phyloP scores from a whole-genome alignment of 2,797 vertebrate species.

The Enteromius radiatus region DNA sequence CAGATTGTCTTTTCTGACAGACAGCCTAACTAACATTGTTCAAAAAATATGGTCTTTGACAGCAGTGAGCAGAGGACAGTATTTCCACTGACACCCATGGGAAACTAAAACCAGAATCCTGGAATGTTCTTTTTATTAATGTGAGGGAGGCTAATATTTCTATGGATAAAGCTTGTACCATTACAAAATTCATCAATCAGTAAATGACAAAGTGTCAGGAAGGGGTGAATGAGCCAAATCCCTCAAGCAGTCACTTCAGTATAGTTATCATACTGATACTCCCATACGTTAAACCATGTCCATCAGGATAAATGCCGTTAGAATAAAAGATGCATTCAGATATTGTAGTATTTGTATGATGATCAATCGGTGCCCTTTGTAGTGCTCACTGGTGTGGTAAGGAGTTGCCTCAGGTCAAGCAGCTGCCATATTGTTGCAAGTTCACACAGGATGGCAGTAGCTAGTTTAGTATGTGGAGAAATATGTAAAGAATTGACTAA shows the following conservation, averaged over 20 bases:
- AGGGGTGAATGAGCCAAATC: slow-evolving; percentile 16
- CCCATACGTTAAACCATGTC: neutral
- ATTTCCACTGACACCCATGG: neutral
- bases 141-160: neutral
- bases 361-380: slow-evolving; percentile 10
- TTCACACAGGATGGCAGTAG: slow-evolving; percentile 50
- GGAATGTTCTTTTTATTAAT: neutral
- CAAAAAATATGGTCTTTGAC: neutral
- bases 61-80: neutral
- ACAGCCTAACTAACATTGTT: neutral
- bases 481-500: neutral
- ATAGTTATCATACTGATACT: neutral
- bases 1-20: neutral
- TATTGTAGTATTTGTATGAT: slow-evolving; percentile 8
- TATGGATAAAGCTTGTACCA: neutral
- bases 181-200: slow-evolving; percentile 51
- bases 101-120: neutral
- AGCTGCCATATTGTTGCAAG: slow-evolving; percentile 72
- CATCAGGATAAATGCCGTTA: slow-evolving; percentile 30
- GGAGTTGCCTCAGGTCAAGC: slow-evolving; percentile 65
- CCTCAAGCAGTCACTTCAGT: slow-evolving; percentile 9
- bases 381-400: slow-evolving; percentile 24
- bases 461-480: neutral
- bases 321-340: slow-evolving; percentile 26
- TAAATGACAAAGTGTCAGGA: slow-evolving; percentile 15